Evolutionary conservation across 2,797 vertebrate genomes (phyloP).

Genomic region (Anguilla obscura): DNA sequence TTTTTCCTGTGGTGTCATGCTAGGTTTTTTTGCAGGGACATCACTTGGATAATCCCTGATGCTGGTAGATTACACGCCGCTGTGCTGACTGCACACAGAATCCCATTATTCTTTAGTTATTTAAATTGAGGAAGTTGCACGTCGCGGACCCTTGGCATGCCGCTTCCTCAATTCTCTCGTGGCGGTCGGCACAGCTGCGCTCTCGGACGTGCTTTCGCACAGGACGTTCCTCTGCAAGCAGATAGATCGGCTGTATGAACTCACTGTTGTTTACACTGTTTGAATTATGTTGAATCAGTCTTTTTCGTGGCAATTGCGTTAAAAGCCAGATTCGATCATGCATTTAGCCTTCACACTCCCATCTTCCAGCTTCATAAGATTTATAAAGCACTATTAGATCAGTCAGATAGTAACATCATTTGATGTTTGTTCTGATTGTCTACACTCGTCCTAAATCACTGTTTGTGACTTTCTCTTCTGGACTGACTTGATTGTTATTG

Average conservation of each 20-base stretch:
- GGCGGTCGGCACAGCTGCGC: not conserved
- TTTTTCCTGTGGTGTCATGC: not conserved
- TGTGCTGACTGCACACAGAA: not conserved
- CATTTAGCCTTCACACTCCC: not conserved
- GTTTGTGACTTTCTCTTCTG: not conserved
- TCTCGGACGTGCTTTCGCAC: not conserved
- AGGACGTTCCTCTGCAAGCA: not conserved
- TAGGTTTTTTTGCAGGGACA: not conserved
- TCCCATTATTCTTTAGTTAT: not conserved
- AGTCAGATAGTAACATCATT: not conserved
- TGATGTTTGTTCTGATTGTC: slow-evolving; percentile 10
- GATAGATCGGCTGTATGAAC: not conserved
- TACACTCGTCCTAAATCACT: not conserved
- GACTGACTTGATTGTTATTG: not conserved
- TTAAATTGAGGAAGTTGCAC: not conserved
- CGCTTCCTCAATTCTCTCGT: not conserved
- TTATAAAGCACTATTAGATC: not conserved
- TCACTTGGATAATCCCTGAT: not conserved
- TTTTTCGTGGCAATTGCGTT: not conserved
- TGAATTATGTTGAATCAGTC: not conserved
- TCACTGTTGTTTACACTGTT: not conserved
- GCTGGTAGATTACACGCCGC: not conserved
- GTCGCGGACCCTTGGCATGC: not conserved
- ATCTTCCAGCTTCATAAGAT: not conserved
- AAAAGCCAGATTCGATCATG: not conserved